phyloP scores from a whole-genome alignment of 2,888 invertebrate species.

The Petrolisthes manimaculis region DNA sequence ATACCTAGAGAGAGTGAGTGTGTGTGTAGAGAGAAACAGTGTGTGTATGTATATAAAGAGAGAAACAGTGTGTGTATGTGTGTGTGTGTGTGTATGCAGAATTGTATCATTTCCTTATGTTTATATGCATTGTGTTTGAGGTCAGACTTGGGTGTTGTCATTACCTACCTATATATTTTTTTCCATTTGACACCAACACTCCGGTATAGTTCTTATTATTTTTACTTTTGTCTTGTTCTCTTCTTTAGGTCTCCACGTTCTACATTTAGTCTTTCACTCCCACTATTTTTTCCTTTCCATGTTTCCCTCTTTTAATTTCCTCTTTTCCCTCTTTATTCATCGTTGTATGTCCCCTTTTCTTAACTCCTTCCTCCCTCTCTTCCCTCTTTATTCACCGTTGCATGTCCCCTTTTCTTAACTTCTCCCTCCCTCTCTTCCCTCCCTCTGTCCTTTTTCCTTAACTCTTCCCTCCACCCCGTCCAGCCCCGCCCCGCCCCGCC shows the following conservation, averaged over 20 bases:
- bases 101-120: too few relatives aligned
- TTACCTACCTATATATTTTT: too few relatives aligned
- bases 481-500: not conserved
- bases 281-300: not conserved
- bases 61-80: too few relatives aligned
- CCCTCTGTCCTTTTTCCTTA: not conserved
- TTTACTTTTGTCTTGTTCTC: not conserved
- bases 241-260: not conserved
- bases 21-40: not conserved
- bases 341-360: not conserved
- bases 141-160: too few relatives aligned
- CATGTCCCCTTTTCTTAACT: not conserved
- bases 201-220: too few relatives aligned
- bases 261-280: not conserved
- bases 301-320: not conserved
- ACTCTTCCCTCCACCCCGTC: not conserved
- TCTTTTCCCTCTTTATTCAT: not conserved
- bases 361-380: not conserved
- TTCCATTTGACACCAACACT: too few relatives aligned
- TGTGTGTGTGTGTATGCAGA: too few relatives aligned
- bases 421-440: not conserved
- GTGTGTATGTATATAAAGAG: too few relatives aligned
- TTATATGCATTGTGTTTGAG: too few relatives aligned
- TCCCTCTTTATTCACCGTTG: not conserved
- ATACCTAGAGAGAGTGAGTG: too few relatives aligned